Conservation (phyloP, 2,888 invertebrate species). For the Matsumyia berberina region DNA sequence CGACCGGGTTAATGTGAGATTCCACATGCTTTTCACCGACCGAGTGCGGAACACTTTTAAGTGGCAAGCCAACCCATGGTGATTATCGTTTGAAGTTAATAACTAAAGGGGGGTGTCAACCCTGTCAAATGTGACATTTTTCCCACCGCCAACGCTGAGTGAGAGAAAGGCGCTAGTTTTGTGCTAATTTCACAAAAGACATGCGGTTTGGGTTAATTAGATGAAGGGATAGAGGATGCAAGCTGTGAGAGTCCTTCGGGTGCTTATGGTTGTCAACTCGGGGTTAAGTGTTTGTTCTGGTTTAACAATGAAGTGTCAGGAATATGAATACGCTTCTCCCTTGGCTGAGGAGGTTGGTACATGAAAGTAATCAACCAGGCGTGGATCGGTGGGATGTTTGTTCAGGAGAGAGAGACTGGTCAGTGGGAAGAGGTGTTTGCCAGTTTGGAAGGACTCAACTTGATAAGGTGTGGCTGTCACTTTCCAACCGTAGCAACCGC, state of each 20-base stretch:
- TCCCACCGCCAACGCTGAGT: slow-evolving; percentile 28
- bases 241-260: slow-evolving; percentile 14
- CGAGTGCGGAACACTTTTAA: slow-evolving; percentile 64
- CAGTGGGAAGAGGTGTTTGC: too few species aligned
- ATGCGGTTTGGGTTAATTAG: slow-evolving; percentile 72
- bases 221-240: slow-evolving; percentile 10
- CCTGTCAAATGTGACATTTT: slow-evolving; percentile 68
- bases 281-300: slow-evolving; percentile 7
- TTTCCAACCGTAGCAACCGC: too few species aligned
- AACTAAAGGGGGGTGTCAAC: slow-evolving; percentile 63
- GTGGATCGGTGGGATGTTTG: too few species aligned
- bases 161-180: slow-evolving; percentile 17
- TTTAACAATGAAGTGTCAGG: slow-evolving; percentile 5
- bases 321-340: background rate
- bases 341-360: background rate
- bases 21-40: slow-evolving; percentile 40
- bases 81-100: slow-evolving; percentile 74
- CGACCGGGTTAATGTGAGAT: slow-evolving; percentile 50
- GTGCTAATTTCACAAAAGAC: slow-evolving; percentile 66
- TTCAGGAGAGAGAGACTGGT: too few species aligned
- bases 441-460: too few species aligned
- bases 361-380: too few species aligned
- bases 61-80: slow-evolving; percentile 66
- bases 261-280: background rate
- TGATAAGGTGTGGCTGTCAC: too few species aligned